Base-by-base conservation (phyloP, 2,888 invertebrate species). In the Cephus pygmeus region DNA sequence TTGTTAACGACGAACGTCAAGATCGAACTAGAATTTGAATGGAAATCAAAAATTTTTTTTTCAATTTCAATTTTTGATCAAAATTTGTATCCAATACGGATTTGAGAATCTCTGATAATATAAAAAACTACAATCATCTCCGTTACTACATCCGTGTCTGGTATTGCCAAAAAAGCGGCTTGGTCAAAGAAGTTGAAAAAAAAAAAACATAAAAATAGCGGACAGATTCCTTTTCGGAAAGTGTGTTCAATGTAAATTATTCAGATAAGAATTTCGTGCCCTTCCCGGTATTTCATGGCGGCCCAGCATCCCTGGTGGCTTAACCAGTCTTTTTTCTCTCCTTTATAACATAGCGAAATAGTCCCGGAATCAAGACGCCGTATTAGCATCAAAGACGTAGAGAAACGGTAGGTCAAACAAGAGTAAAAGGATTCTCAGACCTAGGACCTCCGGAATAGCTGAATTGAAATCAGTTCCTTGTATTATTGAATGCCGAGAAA, bases 371-470 rank as follows among this genome's bases (percentile, higher is more conserved):
- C 86, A 86, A 81, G 85, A 81, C 87, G 86, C 88, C 23, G 23
- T 56, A 89, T 90, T 90, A 89, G 89, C 90, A 90, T 90, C 84
- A 82, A 83, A 85, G 85, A 85, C 85, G 85, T 82, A 85, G 82
- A 80, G 81, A 80, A 83, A 82, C 79, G 81, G 82, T 77, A 34
- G 12, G 23, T 69, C 40, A 35, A 73, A 71, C 79, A 82, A 82
- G 6, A 56, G 23, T 56, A 74, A 75, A 69, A 34, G 79, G 69
- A 77, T 77, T 69, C 36, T 79, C 75, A 73, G 56, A 69, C 77
- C 71, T 75, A 76, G 77, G 76, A 79, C 78, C 80, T 79, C 79
- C 56, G 56, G 82, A 86, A 85, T 87, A 84, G 87, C 86, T 86
- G 87, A 85, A 87, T 86, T 83, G 81, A 81, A 86, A 88, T 87